Evolutionary conservation across 2,888 invertebrate genomes (phyloP).

Genomic region (Noctua comes): DNA sequence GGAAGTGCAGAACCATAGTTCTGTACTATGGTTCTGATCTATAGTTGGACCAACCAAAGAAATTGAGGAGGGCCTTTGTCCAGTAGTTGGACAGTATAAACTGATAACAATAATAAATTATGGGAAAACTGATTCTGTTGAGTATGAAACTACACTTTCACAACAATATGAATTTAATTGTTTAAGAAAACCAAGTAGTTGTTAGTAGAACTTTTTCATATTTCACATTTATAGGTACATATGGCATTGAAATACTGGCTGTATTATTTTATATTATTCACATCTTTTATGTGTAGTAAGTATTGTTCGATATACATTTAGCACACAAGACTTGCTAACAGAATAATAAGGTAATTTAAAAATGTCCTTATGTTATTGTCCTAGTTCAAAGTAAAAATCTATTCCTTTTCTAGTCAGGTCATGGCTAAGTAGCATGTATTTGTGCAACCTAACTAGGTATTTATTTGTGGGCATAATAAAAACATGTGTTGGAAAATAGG

Average conservation of each 20-base stretch:
- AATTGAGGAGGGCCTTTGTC: not conserved
- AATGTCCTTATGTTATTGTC: not conserved
- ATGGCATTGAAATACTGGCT: not conserved
- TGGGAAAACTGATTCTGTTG: not conserved
- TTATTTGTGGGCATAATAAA: not conserved
- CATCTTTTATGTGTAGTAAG: not conserved
- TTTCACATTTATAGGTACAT: not conserved
- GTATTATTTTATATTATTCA: not conserved
- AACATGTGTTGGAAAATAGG: not conserved
- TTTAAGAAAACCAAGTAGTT: not conserved
- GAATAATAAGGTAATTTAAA: not conserved
- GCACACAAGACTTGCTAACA: not conserved
- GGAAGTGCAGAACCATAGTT: not conserved
- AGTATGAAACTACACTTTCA: conserved; percentile 2
- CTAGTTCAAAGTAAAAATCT: not conserved
- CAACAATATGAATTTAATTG: not conserved
- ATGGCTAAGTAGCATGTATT: not conserved
- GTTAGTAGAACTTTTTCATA: not conserved
- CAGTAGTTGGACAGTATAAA: not conserved
- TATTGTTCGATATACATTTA: not conserved
- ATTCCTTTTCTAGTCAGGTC: not conserved
- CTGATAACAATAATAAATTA: not conserved
- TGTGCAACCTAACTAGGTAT: not conserved
- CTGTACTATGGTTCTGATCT: not conserved
- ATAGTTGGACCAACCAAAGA: not conserved